These are phyloP conservation scores for Carduelis carduelis DNA, from an alignment of 2,797 vertebrate genomes.

Conservation along the genomic window DNA sequence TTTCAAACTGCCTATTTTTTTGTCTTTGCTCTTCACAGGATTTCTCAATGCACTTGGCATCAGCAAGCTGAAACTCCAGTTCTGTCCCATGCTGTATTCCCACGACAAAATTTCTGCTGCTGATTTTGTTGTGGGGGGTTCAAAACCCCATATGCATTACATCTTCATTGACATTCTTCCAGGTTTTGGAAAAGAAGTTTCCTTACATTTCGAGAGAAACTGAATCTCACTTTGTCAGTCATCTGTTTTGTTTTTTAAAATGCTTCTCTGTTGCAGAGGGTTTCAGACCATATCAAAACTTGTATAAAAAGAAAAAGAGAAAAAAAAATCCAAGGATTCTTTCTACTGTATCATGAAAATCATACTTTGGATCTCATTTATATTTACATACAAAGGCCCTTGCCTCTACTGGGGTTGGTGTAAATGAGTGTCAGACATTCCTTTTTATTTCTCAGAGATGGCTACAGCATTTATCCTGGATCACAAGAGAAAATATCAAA, in stretches of 20 bases:
- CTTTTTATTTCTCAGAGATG: background rate
- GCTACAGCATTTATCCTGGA: background rate
- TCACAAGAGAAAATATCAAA: conserved; percentile 30
- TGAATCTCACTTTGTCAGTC: background rate
- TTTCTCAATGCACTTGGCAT: background rate
- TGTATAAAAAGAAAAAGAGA: background rate
- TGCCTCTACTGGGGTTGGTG: background rate
- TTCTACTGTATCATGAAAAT: background rate
- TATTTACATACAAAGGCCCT: background rate
- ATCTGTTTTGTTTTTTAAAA: background rate
- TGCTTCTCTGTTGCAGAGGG: background rate
- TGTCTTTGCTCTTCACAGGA: background rate
- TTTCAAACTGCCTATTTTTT: background rate
- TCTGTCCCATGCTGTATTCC: background rate
- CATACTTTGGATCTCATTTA: background rate
- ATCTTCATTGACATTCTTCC: background rate
- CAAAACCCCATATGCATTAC: background rate
- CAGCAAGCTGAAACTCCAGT: background rate
- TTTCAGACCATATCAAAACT: background rate
- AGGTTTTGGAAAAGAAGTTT: background rate
- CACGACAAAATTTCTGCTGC: background rate
- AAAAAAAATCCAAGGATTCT: background rate
- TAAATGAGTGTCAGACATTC: background rate
- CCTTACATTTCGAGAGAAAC: background rate
- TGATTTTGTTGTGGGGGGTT: background rate